Evolutionary conservation across 1,140 invertebrate species (phyloP).

Genomic region (Odontomachus brunneus): DNA sequence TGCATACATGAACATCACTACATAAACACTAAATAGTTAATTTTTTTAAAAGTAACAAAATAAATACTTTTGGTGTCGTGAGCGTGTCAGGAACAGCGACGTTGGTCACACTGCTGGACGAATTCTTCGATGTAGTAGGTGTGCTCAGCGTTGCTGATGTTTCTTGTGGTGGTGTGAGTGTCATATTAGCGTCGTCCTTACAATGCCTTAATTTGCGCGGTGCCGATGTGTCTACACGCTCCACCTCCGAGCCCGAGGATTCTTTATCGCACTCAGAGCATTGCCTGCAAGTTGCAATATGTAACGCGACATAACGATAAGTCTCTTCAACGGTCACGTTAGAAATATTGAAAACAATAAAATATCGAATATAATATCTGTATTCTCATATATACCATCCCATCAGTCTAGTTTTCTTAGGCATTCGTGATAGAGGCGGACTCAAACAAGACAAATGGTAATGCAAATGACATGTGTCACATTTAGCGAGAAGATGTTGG

Average conservation of each 20-base stretch:
- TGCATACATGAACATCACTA: background rate
- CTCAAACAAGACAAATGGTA: constrained; percentile 98
- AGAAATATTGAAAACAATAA: background rate
- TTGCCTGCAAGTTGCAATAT: constrained; percentile 86
- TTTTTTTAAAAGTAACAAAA: constrained; percentile 40
- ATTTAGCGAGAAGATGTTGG: constrained; percentile 95
- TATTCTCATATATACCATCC: constrained; percentile 90
- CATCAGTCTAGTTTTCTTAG: constrained; percentile 97
- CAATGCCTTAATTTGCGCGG: constrained; percentile 91
- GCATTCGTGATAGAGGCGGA: constrained; percentile 95
- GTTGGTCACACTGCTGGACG: constrained; percentile 65
- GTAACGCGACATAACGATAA: background rate
- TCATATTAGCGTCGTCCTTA: constrained; percentile 86
- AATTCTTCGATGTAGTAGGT: constrained; percentile 75
- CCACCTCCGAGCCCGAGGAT: constrained; percentile 90
- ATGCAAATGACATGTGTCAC: constrained; percentile 96
- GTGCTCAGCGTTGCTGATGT: constrained; percentile 79
- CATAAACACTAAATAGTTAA: constrained; percentile 14
- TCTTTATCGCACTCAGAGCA: constrained; percentile 95
- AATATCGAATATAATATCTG: background rate
- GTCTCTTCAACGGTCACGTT: background rate
- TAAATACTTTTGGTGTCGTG: constrained; percentile 81
- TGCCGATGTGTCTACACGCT: constrained; percentile 91
- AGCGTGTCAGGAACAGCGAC: constrained; percentile 71
- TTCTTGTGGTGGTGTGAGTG: constrained; percentile 77